These are phyloP conservation scores for Peribatodes rhomboidaria DNA, from an alignment of 2,888 invertebrate species.

Conservation along the genomic window DNA sequence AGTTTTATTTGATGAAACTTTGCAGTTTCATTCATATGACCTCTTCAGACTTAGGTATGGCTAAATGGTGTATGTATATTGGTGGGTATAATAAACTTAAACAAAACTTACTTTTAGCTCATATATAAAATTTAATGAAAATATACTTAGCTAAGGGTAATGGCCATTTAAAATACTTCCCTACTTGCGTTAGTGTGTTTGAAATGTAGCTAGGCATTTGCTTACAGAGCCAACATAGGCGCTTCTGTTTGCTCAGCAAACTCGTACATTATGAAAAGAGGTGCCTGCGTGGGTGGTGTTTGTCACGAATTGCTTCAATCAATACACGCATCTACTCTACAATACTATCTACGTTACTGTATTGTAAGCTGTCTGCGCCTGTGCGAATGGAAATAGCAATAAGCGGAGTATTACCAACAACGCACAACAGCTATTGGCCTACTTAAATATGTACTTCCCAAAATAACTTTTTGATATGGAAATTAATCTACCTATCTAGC, in stretches of 20 bases:
- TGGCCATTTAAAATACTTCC: too few species aligned
- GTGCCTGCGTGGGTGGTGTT: constrained; percentile 26
- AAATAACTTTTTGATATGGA: too few species aligned
- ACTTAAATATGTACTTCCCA: too few species aligned
- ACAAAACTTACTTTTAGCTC: too few species aligned
- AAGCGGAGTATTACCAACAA: not conserved
- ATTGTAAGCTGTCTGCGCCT: constrained; percentile 5
- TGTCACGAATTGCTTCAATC: constrained; percentile 19
- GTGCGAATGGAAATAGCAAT: constrained; percentile 16
- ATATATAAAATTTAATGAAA: too few species aligned
- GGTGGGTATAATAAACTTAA: too few species aligned
- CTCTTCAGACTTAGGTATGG: too few species aligned
- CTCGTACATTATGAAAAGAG: constrained; percentile 5
- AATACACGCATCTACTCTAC: not conserved
- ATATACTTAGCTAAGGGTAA: too few species aligned
- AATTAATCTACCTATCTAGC: too few species aligned
- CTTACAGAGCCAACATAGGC: not conserved
- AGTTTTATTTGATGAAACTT: too few species aligned
- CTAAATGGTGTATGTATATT: too few species aligned
- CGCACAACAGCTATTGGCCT: not conserved
- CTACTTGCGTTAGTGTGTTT: not conserved
- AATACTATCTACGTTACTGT: not conserved
- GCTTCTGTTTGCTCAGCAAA: constrained; percentile 10
- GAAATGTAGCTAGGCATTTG: constrained; percentile 12
- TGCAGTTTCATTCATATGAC: too few species aligned